phyloP scores from a whole-genome alignment of 1,140 invertebrate species.

The Matsumurasca onukii region DNA sequence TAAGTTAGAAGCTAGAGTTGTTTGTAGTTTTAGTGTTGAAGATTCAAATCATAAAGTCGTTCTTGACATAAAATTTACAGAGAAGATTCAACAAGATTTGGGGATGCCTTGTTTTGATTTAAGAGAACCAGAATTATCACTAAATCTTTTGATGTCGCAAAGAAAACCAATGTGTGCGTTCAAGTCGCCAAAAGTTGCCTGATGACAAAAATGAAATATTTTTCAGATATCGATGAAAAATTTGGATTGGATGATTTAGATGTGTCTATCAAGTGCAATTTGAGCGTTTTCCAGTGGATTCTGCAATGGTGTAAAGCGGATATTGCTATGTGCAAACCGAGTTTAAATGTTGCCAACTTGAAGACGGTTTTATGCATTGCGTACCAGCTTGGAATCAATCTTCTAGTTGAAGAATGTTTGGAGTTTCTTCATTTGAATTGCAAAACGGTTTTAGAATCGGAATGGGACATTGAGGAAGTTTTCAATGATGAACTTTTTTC shows the following conservation, averaged over 20 bases:
- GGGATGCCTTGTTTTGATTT: background rate
- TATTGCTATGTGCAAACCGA: constrained; percentile 10
- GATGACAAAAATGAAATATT: constrained; percentile 3
- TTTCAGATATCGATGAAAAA: background rate
- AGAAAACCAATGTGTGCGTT: background rate
- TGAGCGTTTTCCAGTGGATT: constrained; percentile 2
- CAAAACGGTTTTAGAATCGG: background rate
- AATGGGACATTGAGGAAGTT: background rate
- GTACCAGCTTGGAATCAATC: background rate
- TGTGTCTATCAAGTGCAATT: background rate
- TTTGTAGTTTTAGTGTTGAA: constrained; percentile 3
- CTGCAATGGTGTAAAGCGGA: background rate
- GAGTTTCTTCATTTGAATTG: background rate
- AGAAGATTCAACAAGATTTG: background rate
- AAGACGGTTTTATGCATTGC: background rate
- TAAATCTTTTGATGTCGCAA: background rate
- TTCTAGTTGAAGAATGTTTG: constrained; percentile 1
- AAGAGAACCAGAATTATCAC: background rate
- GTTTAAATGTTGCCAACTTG: background rate
- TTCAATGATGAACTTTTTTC: constrained; percentile 7
- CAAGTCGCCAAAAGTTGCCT: background rate
- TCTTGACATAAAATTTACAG: background rate
- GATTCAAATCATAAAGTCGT: background rate
- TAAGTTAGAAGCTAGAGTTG: background rate
- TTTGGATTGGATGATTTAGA: constrained; percentile 8